Conservation (phyloP, 2,888 invertebrate species). For the Agrotis exclamationis region DNA sequence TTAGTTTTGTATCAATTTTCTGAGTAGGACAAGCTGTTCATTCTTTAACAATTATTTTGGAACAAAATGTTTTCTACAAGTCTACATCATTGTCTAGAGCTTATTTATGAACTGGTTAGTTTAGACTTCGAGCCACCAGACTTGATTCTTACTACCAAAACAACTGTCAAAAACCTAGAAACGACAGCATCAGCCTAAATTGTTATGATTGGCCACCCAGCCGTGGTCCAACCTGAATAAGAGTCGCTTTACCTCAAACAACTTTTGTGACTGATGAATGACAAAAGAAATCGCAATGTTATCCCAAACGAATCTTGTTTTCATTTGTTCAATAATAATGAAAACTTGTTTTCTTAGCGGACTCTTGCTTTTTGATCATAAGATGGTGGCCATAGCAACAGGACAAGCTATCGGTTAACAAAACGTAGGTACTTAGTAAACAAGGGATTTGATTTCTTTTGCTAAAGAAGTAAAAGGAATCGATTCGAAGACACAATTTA, state of each 20-base stretch:
- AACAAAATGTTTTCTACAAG: too few relatives aligned
- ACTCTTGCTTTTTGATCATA: slow-evolving; percentile 33
- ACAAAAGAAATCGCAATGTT: slow-evolving; percentile 6
- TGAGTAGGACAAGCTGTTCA: neutral
- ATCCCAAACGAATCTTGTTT: slow-evolving; percentile 21
- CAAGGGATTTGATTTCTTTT: slow-evolving; percentile 20
- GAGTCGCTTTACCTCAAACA: neutral
- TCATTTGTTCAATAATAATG: slow-evolving; percentile 19
- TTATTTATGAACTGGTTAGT: too few relatives aligned
- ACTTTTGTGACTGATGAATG: neutral
- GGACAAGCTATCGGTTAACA: slow-evolving; percentile 32
- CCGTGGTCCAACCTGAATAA: neutral
- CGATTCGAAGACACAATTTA: too few relatives aligned
- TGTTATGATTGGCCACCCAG: neutral
- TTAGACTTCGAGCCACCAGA: neutral
- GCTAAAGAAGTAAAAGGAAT: slow-evolving; percentile 20
- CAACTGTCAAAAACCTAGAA: neutral
- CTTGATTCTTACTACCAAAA: neutral
- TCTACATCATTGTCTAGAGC: neutral
- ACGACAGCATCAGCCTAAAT: neutral
- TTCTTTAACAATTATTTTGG: too few relatives aligned
- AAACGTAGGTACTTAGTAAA: slow-evolving; percentile 24
- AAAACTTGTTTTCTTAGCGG: slow-evolving; percentile 15
- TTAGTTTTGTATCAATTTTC: neutral
- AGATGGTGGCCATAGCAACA: slow-evolving; percentile 26